phyloP scores from a whole-genome alignment of 2,888 invertebrate species.

The Scaptomyza reducta region DNA sequence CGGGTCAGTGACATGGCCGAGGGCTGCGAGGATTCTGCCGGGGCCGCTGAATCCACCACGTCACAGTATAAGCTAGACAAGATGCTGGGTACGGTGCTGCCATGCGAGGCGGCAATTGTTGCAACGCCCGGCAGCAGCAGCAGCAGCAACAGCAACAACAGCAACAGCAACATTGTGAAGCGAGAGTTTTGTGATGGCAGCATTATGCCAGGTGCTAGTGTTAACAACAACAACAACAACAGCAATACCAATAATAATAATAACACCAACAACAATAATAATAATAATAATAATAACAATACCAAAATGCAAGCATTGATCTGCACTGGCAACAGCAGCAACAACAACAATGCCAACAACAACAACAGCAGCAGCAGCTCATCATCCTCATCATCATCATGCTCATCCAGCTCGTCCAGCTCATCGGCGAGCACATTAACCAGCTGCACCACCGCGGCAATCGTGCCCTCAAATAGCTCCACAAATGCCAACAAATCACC shows the following conservation, averaged over 20 bases:
- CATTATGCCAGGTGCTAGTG: slow-evolving; percentile 71
- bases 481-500: slow-evolving; percentile 80
- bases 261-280: slow-evolving; percentile 59
- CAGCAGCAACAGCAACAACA: slow-evolving; percentile 41
- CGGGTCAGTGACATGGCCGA: slow-evolving; percentile 90
- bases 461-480: slow-evolving; percentile 79
- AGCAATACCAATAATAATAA: slow-evolving; percentile 46
- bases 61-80: slow-evolving; percentile 69
- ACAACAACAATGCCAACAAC: slow-evolving; percentile 33
- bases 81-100: slow-evolving; percentile 84
- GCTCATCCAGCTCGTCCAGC: slow-evolving; percentile 78
- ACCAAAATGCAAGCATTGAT: slow-evolving; percentile 70
- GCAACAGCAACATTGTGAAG: slow-evolving; percentile 78
- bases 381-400: slow-evolving; percentile 78
- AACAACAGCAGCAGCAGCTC: slow-evolving; percentile 74
- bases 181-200: slow-evolving; percentile 83
- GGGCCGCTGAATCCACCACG: slow-evolving; percentile 68
- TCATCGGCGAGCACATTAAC: slow-evolving; percentile 68
- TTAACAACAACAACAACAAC: slow-evolving; percentile 66
- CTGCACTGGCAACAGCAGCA: slow-evolving; percentile 42
- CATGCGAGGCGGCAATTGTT: slow-evolving; percentile 84
- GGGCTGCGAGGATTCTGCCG: slow-evolving; percentile 87
- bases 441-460: slow-evolving; percentile 80
- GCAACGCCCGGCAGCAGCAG: slow-evolving; percentile 78
- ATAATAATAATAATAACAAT: slow-evolving; percentile 61